Base-by-base conservation (phyloP, 2,888 invertebrate genomes). In the Eugnorisma glareosa region DNA sequence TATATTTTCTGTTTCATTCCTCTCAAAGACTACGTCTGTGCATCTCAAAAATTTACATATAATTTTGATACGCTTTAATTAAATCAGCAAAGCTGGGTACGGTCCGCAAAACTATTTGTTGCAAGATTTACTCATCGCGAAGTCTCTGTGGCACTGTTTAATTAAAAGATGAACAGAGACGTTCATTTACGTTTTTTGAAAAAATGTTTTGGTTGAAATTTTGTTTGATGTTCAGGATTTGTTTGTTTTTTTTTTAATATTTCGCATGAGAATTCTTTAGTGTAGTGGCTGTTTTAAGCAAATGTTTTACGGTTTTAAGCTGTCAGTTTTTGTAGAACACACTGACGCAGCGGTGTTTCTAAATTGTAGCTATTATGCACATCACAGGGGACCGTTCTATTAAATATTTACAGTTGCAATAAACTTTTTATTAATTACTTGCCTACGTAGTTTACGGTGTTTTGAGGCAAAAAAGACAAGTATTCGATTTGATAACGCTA, bases 51-150 rank as follows among this genome's bases (percentile, higher is more conserved):
- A 74, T 61, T 40, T 51, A 54, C 73, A 63, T 81, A 67, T 40
- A 77, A 63, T 57, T 72, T 81, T 73, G 69, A 28, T 40, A 67
- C 67, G 81, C 81, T 74, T 80, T 67, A 80, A 83, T 81, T 84
- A 80, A 71, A 59, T 40, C n/a, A 6, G 59, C 64, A 68, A 68
- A 54, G 59, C 81, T 85, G 4, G 43, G 37, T 40, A 37, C 57
- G 31, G 54, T 71, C 59, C 40, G 18, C 48, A 54, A 68, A 68
- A 76, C 75, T 73, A 72, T 75, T 83, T 75, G 73, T 71, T 75
- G 28, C 72, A 24, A 74, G 63, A 78, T 73, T 83, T 74, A 40
- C 67, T 77, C 72, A 59, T 70, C 28, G n/a, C 35, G 7, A 43
- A 67, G 48, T 72, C 83, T 54, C 86, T 13, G 11, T 45, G 28